These are phyloP conservation scores for Drosophila santomea DNA, from an alignment of 1,140 invertebrate species.

Conservation along the genomic window DNA sequence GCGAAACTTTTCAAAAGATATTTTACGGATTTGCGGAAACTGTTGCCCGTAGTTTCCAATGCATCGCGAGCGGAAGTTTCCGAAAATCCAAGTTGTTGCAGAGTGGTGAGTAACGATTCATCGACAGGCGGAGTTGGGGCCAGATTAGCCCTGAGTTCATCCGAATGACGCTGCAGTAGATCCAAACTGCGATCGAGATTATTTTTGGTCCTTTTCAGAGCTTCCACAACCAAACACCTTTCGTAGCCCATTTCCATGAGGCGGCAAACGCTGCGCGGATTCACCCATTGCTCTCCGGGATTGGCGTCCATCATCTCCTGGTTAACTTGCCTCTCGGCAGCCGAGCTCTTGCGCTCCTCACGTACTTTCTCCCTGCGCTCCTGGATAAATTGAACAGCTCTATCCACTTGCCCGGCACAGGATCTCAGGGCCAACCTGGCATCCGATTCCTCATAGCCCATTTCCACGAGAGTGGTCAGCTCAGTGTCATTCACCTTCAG, in stretches of 20 bases:
- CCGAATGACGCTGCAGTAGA: slow-evolving; percentile 55
- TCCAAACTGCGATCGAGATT: slow-evolving; percentile 80
- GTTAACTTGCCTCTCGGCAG: slow-evolving; percentile 85
- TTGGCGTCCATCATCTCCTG: slow-evolving; percentile 72
- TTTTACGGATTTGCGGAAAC: slow-evolving; percentile 87
- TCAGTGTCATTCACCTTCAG: slow-evolving; percentile 87
- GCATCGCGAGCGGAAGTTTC: slow-evolving; percentile 85
- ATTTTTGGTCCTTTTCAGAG: slow-evolving; percentile 89
- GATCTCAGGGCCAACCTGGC: slow-evolving; percentile 88
- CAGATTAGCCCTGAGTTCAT: slow-evolving; percentile 54
- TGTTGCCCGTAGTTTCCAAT: slow-evolving; percentile 86
- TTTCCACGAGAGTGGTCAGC: slow-evolving; percentile 86
- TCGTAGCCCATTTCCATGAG: slow-evolving; percentile 89
- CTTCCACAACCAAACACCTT: slow-evolving; percentile 86
- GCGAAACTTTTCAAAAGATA: slow-evolving; percentile 83
- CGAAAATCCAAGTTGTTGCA: slow-evolving; percentile 88
- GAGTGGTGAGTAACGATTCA: slow-evolving; percentile 58
- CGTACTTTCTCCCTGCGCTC: slow-evolving; percentile 85
- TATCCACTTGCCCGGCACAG: slow-evolving; percentile 86
- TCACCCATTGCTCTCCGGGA: slow-evolving; percentile 57
- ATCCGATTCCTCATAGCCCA: slow-evolving; percentile 88
- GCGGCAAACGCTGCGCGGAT: slow-evolving; percentile 85
- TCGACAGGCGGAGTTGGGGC: slow-evolving; percentile 57
- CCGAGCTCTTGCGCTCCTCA: slow-evolving; percentile 85
- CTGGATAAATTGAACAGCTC: slow-evolving; percentile 88